A percentile compares a stretch with the other conserved stretches of the same genome.
Evolutionary conservation across 2,113 vertebrate genomes (phyloP).

Genomic region (Nothocercus nigrocapillus): DNA sequence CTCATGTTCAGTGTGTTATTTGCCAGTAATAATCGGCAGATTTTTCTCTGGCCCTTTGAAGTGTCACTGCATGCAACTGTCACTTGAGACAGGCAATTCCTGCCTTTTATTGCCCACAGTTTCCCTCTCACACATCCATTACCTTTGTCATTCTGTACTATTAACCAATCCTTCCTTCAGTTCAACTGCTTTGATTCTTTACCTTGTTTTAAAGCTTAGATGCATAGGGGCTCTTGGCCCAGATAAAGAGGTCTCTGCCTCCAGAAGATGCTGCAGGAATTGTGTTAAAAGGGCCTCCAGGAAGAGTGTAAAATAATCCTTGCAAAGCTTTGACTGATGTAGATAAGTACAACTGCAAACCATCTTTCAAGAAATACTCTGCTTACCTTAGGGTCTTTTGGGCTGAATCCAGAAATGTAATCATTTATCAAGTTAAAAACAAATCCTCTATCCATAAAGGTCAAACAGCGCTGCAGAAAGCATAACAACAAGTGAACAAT

Average conservation of each 20-base stretch:
- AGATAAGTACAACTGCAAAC: neutral
- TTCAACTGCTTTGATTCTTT: neutral
- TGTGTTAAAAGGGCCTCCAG: neutral
- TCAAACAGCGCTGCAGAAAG: slow-evolving; percentile 88
- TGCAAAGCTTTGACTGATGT: neutral
- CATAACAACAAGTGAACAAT: neutral
- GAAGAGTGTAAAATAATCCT: neutral
- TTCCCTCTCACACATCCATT: neutral
- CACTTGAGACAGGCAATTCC: neutral
- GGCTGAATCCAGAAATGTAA: slow-evolving; percentile 92
- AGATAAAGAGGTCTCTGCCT: neutral
- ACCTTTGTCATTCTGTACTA: neutral
- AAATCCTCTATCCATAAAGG: slow-evolving; percentile 96
- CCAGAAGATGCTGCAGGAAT: neutral
- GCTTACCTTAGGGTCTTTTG: slow-evolving; percentile 94
- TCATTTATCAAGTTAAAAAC: slow-evolving; percentile 93
- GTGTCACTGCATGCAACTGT: rapidly evolving
- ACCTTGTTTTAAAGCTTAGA: neutral
- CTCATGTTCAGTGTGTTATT: neutral
- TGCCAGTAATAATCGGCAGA: neutral
- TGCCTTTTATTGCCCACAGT: neutral
- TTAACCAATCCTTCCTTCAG: neutral
- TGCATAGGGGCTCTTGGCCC: neutral
- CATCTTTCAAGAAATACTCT: neutral
- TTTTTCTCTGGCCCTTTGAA: neutral